A percentile compares a stretch with the other conserved stretches of the same genome.
Conservation (phyloP, 2,888 invertebrate genomes). For the Pharmacophagus antenor region DNA sequence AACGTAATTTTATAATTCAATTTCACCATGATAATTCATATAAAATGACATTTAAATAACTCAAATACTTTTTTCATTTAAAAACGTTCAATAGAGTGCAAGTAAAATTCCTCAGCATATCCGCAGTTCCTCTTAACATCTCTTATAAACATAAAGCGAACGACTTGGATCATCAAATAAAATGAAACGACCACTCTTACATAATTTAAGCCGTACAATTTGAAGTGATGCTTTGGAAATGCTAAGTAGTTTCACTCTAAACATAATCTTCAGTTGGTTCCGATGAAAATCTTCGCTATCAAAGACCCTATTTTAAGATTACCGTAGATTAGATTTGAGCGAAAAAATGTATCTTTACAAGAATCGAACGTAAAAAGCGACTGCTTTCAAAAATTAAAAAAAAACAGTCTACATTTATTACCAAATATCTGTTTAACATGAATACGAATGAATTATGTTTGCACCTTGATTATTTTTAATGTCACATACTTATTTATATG, state of each 20-base stretch:
- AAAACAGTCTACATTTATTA: neutral
- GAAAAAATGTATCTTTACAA: neutral
- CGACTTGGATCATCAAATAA: slow-evolving; percentile 10
- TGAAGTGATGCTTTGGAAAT: slow-evolving; percentile 26
- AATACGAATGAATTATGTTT: too few species aligned
- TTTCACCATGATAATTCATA: too few species aligned
- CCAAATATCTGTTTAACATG: too few species aligned
- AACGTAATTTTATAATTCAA: too few species aligned
- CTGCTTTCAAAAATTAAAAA: too few species aligned
- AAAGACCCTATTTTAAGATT: slow-evolving; percentile 8
- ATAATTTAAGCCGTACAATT: slow-evolving; percentile 20
- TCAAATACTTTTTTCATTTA: neutral
- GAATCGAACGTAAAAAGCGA: neutral
- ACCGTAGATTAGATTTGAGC: neutral
- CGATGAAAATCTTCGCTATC: slow-evolving; percentile 1
- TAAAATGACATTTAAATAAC: neutral
- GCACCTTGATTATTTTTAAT: too few species aligned
- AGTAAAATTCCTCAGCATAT: neutral
- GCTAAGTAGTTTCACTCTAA: slow-evolving; percentile 10
- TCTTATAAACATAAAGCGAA: slow-evolving; percentile 2
- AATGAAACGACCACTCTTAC: slow-evolving; percentile 17
- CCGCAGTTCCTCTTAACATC: neutral
- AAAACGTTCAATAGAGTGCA: neutral
- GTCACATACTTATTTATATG: too few species aligned
- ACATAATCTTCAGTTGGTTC: slow-evolving; percentile 6